Evolutionary conservation across 2,113 vertebrate genomes (phyloP).

Genomic region (Myotis brandtii): DNA sequence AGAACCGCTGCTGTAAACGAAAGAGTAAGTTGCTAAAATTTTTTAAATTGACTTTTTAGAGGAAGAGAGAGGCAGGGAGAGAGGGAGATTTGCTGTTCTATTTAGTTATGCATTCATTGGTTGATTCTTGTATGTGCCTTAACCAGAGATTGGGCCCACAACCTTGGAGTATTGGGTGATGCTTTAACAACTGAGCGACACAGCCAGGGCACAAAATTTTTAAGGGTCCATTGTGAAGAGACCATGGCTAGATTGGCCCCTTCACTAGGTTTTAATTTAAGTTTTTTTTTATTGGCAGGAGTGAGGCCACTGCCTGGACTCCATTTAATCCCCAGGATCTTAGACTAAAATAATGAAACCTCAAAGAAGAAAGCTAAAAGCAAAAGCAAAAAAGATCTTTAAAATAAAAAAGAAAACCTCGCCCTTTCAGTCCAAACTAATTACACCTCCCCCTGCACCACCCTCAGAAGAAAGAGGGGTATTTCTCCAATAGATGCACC

Average conservation of each 20-base stretch:
- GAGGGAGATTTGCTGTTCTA: not conserved
- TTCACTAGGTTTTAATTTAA: not conserved
- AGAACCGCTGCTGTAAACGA: not conserved
- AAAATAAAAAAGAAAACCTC: slow-evolving; percentile 34
- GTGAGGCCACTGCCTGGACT: not conserved
- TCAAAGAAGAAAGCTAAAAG: slow-evolving; percentile 72
- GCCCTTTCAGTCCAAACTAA: not conserved
- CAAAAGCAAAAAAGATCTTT: slow-evolving; percentile 53
- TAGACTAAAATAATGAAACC: slow-evolving; percentile 82
- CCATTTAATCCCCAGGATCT: not conserved
- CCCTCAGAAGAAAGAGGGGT: slow-evolving; percentile 70
- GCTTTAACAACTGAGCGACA: not conserved
- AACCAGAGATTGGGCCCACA: not conserved
- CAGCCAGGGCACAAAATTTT: not conserved
- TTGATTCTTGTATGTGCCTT: not conserved
- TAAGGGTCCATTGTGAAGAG: not conserved
- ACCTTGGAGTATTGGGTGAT: not conserved
- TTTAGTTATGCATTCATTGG: not conserved
- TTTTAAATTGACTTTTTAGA: not conserved
- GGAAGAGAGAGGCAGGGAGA: no score
- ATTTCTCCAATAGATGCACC: not conserved
- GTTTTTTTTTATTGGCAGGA: not conserved
- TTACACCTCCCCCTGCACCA: not conserved
- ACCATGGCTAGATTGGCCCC: not conserved
- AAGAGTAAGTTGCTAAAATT: not conserved